These are phyloP conservation scores for Chamaetylas fuelleborni DNA, from an alignment of 2,113 vertebrate species.

Conservation along the genomic window DNA sequence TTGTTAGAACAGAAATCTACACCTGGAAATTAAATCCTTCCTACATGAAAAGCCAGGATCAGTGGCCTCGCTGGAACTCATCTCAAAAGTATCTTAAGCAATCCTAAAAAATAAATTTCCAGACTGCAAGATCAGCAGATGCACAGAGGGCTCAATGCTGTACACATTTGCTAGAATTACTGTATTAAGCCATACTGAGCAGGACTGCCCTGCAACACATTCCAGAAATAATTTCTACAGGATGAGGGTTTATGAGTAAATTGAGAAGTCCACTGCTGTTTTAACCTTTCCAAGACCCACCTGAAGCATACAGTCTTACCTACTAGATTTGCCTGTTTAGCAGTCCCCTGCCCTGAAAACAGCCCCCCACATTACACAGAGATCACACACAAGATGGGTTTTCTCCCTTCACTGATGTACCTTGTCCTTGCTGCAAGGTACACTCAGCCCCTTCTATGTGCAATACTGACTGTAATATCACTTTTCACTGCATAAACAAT, in stretches of 20 bases:
- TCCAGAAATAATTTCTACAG: background rate
- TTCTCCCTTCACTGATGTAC: rapidly evolving
- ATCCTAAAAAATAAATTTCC: background rate
- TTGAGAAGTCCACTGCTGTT: background rate
- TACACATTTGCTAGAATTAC: background rate
- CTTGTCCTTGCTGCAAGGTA: rapidly evolving
- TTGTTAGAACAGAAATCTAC: background rate
- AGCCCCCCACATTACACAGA: background rate
- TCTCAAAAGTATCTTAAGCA: background rate
- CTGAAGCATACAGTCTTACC: background rate
- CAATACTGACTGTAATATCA: too few species aligned
- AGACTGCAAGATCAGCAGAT: background rate
- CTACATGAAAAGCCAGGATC: background rate
- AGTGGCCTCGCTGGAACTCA: background rate
- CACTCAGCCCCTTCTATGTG: background rate
- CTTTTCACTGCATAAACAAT: background rate
- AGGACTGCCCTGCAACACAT: rapidly evolving
- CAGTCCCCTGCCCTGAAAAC: background rate
- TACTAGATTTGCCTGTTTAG: background rate
- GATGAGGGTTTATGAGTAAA: background rate
- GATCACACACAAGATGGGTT: background rate
- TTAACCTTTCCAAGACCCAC: background rate
- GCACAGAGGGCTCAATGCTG: background rate
- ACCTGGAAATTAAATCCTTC: background rate
- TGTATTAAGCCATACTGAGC: rapidly evolving